Conservation (phyloP, 2,797 vertebrate genomes). For the Glyptemys insculpta region DNA sequence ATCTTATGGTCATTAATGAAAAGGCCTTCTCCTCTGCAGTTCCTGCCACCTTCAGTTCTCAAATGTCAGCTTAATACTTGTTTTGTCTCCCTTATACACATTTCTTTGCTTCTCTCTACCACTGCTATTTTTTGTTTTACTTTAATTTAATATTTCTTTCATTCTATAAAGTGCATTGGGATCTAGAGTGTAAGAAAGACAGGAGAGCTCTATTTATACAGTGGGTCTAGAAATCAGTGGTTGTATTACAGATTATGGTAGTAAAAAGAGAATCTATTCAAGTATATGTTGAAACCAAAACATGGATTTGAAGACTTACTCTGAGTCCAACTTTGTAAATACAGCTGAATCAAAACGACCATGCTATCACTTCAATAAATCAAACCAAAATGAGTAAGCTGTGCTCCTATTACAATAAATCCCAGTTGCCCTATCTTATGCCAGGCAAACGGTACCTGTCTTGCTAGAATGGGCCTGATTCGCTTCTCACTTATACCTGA, state of each 20-base stretch:
- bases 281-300: background rate
- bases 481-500: accelerated
- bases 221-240: background rate
- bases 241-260: background rate
- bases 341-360: background rate
- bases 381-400: accelerated
- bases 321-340: background rate
- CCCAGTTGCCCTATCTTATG: background rate
- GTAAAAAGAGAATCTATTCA: background rate
- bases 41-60: background rate
- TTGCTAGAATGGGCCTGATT: background rate
- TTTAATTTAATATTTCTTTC: background rate
- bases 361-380: background rate
- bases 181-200: background rate
- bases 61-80: background rate
- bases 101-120: background rate
- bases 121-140: background rate
- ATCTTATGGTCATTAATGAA: background rate
- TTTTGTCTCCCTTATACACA: background rate
- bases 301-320: background rate
- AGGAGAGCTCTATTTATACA: background rate
- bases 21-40: background rate
- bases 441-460: accelerated
- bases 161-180: background rate
- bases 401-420: background rate